Evolutionary conservation across 2,888 invertebrate genomes (phyloP).

Genomic region (Lithophane semibrunnea): DNA sequence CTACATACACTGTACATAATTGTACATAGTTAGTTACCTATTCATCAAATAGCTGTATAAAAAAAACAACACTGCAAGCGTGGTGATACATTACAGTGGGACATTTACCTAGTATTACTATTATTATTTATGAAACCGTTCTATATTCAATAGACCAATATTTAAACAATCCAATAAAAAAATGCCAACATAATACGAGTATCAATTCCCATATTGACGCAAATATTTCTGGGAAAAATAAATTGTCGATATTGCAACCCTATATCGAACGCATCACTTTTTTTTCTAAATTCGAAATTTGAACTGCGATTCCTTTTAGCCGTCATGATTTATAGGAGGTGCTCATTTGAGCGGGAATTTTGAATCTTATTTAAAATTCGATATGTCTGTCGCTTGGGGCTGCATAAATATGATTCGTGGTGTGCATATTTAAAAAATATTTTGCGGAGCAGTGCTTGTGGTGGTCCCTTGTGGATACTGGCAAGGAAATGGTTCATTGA

Average conservation of each 20-base stretch:
- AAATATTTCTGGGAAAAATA: conserved; percentile 22
- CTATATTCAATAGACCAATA: background rate
- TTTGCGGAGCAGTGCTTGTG: background rate
- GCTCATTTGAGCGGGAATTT: conserved; percentile 59
- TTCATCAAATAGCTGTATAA: background rate
- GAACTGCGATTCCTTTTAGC: conserved; percentile 61
- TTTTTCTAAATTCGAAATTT: conserved; percentile 69
- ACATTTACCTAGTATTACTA: background rate
- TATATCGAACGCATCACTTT: conserved; percentile 64
- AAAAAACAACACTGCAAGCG: background rate
- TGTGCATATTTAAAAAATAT: conserved; percentile 38
- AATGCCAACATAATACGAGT: conserved; percentile 11
- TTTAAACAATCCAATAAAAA: background rate
- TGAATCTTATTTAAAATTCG: conserved; percentile 60
- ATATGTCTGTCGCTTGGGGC: conserved; percentile 57
- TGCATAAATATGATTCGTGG: conserved; percentile 41
- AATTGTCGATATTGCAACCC: conserved; percentile 48
- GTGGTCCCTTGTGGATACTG: conserved; percentile 3
- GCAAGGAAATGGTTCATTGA: too few relatives aligned
- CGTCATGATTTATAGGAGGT: conserved; percentile 63
- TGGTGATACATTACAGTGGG: background rate
- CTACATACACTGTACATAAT: conserved; percentile 21
- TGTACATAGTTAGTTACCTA: background rate
- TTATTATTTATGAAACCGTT: background rate
- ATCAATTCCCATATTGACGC: conserved; percentile 3